A percentile compares a stretch with the other conserved stretches of the same genome.
phyloP scores from a whole-genome alignment of 2,113 vertebrate species.

The Aldabrachelys gigantea region DNA sequence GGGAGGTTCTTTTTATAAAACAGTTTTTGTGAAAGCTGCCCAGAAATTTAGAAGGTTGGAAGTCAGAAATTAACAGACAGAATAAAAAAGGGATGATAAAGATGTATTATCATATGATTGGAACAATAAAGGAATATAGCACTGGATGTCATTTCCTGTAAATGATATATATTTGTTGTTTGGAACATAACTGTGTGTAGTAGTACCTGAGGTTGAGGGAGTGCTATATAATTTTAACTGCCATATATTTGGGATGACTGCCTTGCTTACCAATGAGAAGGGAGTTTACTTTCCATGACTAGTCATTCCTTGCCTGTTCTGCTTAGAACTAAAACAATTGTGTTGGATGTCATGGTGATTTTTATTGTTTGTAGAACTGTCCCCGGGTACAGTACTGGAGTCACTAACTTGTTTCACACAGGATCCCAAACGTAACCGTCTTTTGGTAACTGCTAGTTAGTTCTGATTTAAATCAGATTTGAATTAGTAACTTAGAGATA shows the following conservation, averaged over 20 bases:
- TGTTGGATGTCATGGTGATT: neutral
- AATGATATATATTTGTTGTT: neutral
- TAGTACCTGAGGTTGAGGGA: neutral
- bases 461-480: constrained; percentile 5
- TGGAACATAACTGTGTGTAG: constrained; percentile 24
- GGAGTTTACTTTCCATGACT: neutral
- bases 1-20: constrained; percentile 61
- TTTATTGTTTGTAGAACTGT: neutral
- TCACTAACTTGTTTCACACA: neutral
- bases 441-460: neutral
- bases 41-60: constrained; percentile 46
- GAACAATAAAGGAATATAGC: constrained; percentile 8
- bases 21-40: constrained; percentile 34
- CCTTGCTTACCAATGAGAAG: neutral
- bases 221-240: neutral
- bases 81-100: constrained; percentile 37
- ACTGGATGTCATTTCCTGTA: neutral
- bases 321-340: neutral
- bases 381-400: neutral
- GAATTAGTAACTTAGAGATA: neutral
- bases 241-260: neutral
- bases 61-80: constrained; percentile 49
- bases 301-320: neutral
- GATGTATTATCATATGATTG: constrained; percentile 20
- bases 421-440: neutral